Base-by-base conservation (phyloP, 2,797 vertebrate species). In the Chelidonichthys spinosus region DNA sequence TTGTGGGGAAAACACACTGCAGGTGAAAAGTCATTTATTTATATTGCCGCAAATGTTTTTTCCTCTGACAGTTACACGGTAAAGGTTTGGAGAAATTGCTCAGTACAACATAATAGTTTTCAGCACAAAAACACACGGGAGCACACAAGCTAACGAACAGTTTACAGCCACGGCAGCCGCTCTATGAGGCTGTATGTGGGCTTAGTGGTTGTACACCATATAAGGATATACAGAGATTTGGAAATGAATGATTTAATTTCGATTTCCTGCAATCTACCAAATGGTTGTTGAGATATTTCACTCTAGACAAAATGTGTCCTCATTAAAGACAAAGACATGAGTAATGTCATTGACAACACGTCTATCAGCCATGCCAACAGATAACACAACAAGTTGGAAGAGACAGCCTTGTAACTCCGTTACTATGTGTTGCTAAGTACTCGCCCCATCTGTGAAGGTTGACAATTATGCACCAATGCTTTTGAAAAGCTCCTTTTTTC, bases 31-130 rank as follows among this genome's bases (percentile, higher is more conserved):
- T 50, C 11, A 18, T 50, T 18, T 10, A 50, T 50, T 50, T 50
- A 50, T 50, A 50, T 50, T 50, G 25, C 49, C 49, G 7, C 15
- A 62, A 62, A 33, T n/a, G 35, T 40, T 17, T 68, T 56, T 68
- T 17, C 25, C 53, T 36, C 10, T 39, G 33, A 37, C 33, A 47
- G 40, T 35, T 35, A 55, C 11, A 37, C 13, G 15, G n/a, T 17
- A 39, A 18, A 17, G 55, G 13, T 58, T 39, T 59, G 36, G n/a
- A 13, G 25, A 25, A 25, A 25, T 25, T 25, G 25, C 25, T 25
- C 25, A 14, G 11, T 36, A 6, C 4, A 25, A 65, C 32, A 32
- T 44, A 7, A 33, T 42, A n/a, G 50, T 44, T 4, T 4, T 25
- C 33, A 17, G 7, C 7, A 17, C 18, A 49, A 5, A 17, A 59